These are phyloP conservation scores for Plestiodon gilberti DNA, from an alignment of 2,113 vertebrate species.

Conservation along the genomic window DNA sequence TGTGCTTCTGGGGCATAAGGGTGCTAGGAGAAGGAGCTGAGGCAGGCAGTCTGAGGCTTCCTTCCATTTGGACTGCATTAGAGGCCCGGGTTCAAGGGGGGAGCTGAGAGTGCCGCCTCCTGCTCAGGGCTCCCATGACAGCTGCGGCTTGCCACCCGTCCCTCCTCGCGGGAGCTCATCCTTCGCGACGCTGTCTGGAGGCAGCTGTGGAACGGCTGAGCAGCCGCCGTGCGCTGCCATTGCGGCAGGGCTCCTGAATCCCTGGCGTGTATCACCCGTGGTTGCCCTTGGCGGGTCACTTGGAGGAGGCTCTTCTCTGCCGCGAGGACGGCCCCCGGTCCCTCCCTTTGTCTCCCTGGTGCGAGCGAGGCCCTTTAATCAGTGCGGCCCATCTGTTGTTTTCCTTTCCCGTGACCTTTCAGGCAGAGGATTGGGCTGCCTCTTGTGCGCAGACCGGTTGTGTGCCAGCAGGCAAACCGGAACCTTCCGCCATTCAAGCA, in stretches of 20 bases:
- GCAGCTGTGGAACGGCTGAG: neutral
- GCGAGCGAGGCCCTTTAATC: neutral
- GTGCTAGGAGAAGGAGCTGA: neutral
- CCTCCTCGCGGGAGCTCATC: no score
- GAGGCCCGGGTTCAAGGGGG: no score
- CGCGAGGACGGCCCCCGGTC: neutral
- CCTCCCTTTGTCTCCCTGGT: neutral
- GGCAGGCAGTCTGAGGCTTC: neutral
- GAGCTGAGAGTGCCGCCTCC: neutral
- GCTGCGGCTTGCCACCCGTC: neutral
- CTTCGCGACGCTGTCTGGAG: neutral
- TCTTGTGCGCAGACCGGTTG: neutral
- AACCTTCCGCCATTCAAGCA: neutral
- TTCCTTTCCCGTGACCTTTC: neutral
- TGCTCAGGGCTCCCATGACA: neutral
- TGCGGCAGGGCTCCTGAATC: neutral
- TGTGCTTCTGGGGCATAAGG: no score
- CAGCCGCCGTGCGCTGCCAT: neutral
- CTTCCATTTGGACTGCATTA: neutral
- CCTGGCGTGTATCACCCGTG: rapidly evolving
- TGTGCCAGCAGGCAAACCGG: neutral
- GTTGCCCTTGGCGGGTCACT: neutral
- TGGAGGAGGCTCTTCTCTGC: neutral
- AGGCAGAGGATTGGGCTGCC: neutral
- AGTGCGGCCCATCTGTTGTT: neutral